Base-by-base conservation (phyloP, 1,140 invertebrate species). In the Drosophila albomicans region DNA sequence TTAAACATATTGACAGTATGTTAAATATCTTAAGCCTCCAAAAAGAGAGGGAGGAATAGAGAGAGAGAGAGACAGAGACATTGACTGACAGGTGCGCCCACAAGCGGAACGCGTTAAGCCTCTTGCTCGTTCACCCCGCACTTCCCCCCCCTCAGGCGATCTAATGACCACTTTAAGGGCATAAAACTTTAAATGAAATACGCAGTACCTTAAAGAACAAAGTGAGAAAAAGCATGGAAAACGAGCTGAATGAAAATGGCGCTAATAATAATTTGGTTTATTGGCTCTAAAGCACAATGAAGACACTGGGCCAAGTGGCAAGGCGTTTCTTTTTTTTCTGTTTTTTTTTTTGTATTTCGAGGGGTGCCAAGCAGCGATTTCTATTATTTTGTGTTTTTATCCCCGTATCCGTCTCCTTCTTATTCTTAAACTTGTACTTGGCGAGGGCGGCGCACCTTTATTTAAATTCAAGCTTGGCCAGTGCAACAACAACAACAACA, bases 181-280 rank as follows among this genome's bases (percentile, higher is more conserved):
- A 74, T 89, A 84, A 89, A 88, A 88, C 85, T 88, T 88, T 88
- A 88, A 88, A 88, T 88, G 84, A 88, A 87, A 87, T 87, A 82
- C 79, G 65, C 58, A 87, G 79, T 79, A 75, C 30, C 41, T 52
- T 52, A 61, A 72, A 57, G 13, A 30, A 38, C 25, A 15, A 35
- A 41, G 32, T 11, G 10, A 25, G 15, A 41, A 46, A n/a, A n/a
- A 66, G 16, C 20, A 38, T 41, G 30, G 45, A 28, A 51, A 66
- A 67, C 59, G 70, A 70, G 41, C 52, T 43, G 75, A 71, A 86
- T 75, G 82, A 85, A 79, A 86, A 91, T 91, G 81, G 84, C 91
- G 86, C 79, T 91, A 92, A 92, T 92, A 92, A 91, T 92, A 91
- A 92, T 92, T 92, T 91, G 81, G 84, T 92, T 92, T 92, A 92